phyloP scores from a whole-genome alignment of 2,888 invertebrate genomes.

The Limnephilus auricula region DNA sequence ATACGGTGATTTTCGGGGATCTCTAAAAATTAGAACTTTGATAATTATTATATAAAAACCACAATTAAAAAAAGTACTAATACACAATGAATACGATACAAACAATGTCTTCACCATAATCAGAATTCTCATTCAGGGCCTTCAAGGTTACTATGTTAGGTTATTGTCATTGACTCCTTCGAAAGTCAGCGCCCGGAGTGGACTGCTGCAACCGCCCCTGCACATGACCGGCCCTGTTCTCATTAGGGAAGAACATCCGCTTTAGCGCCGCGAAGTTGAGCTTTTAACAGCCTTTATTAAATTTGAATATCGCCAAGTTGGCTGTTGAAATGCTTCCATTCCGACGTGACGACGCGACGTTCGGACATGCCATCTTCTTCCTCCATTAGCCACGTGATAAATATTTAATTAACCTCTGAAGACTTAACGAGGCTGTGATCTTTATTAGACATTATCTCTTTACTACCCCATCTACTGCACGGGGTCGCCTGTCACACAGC shows the following conservation, averaged over 20 bases:
- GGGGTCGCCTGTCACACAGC: slow-evolving; percentile 30
- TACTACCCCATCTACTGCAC: slow-evolving; percentile 18
- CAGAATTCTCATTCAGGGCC: neutral
- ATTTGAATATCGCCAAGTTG: neutral
- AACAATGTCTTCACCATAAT: neutral
- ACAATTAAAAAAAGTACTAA: too few species aligned
- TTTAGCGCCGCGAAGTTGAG: neutral
- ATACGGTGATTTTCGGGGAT: too few species aligned
- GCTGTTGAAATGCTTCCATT: neutral
- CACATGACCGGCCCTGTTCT: neutral
- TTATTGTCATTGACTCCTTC: too few species aligned
- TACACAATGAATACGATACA: neutral
- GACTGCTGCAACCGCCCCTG: too few species aligned
- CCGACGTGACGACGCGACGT: slow-evolving; percentile 52
- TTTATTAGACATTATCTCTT: slow-evolving; percentile 63
- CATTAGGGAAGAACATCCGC: neutral
- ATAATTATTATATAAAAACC: too few species aligned
- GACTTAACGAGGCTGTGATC: slow-evolving; percentile 61
- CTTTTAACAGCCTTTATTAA: neutral
- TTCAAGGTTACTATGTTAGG: too few species aligned
- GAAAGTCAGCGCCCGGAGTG: too few species aligned
- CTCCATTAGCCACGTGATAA: slow-evolving; percentile 61
- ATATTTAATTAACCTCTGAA: slow-evolving; percentile 60
- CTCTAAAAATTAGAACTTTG: too few species aligned
- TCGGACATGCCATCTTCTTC: slow-evolving; percentile 25